These are phyloP conservation scores for Macrophya alboannulata DNA, from an alignment of 2,888 invertebrate genomes.

Conservation along the genomic window DNA sequence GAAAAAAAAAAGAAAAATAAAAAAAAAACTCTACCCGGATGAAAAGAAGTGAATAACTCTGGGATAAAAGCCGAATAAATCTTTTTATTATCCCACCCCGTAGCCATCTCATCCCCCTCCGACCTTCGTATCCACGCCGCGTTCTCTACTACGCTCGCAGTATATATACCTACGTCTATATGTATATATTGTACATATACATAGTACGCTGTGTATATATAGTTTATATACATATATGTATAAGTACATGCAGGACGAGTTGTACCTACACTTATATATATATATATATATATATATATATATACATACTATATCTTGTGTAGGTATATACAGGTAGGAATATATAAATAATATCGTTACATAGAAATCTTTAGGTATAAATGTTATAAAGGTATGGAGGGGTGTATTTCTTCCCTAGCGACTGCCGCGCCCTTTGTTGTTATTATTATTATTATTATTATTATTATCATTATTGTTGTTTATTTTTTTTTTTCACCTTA, in stretches of 20 bases:
- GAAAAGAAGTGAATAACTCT: constrained; percentile 79
- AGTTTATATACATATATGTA: background rate
- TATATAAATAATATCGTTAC: constrained; percentile 41
- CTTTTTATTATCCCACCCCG: constrained; percentile 78
- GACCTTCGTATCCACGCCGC: constrained; percentile 65
- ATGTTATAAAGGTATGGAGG: background rate
- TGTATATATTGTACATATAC: background rate
- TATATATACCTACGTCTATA: background rate
- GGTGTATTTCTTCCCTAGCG: background rate
- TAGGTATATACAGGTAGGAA: constrained; percentile 29
- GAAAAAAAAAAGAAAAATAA: constrained; percentile 67
- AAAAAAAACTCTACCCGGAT: constrained; percentile 71
- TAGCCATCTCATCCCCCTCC: constrained; percentile 61
- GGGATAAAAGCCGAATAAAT: constrained; percentile 80
- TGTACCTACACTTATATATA: constrained; percentile 11
- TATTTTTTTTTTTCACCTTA: constrained; percentile 21
- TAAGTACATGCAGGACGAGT: background rate
- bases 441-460: background rate
- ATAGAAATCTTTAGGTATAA: constrained; percentile 29
- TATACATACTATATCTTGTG: background rate
- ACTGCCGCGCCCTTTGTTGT: background rate
- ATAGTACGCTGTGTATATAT: background rate
- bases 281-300: background rate
- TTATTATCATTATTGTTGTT: background rate
- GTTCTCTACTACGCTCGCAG: constrained; percentile 59